Conservation (phyloP, 2,888 invertebrate species). For the Diabrotica balteata region DNA sequence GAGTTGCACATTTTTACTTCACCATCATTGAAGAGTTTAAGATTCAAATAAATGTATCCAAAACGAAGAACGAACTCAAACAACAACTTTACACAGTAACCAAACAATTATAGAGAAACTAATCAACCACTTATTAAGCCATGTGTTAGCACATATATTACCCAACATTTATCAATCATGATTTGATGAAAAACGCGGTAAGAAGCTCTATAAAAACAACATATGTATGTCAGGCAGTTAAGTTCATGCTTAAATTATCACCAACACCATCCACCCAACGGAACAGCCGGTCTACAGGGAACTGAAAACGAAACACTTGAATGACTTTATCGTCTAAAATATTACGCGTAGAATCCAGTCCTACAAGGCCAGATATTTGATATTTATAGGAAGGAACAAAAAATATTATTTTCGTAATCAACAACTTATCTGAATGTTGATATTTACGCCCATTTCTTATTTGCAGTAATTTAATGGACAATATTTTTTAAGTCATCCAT, state of each 20-base stretch:
- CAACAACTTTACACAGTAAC: no score
- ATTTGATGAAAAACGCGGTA: slow-evolving; percentile 33
- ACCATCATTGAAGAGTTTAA: no score
- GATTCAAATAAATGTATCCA: no score
- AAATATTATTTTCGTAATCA: slow-evolving; percentile 6
- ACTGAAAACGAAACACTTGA: slow-evolving; percentile 12
- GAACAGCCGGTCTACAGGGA: slow-evolving; percentile 34
- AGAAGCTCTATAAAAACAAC: slow-evolving; percentile 35
- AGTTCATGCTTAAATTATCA: slow-evolving; percentile 40
- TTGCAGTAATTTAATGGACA: background rate
- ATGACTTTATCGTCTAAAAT: background rate
- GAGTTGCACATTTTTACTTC: no score
- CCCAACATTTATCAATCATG: slow-evolving; percentile 27
- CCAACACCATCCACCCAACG: slow-evolving; percentile 16
- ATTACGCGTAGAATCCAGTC: slow-evolving; percentile 9
- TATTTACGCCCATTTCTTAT: background rate
- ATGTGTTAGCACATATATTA: slow-evolving; percentile 27
- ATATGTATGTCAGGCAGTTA: slow-evolving; percentile 38
- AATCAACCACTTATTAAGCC: slow-evolving; percentile 17
- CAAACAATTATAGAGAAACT: background rate
- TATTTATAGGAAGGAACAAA: slow-evolving; percentile 12
- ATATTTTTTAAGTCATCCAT: no score
- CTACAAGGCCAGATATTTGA: slow-evolving; percentile 13
- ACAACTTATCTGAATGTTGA: slow-evolving; percentile 8
- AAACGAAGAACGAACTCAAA: no score